Base-by-base conservation (phyloP, 2,888 invertebrate genomes). In the Lottia gigantea region DNA sequence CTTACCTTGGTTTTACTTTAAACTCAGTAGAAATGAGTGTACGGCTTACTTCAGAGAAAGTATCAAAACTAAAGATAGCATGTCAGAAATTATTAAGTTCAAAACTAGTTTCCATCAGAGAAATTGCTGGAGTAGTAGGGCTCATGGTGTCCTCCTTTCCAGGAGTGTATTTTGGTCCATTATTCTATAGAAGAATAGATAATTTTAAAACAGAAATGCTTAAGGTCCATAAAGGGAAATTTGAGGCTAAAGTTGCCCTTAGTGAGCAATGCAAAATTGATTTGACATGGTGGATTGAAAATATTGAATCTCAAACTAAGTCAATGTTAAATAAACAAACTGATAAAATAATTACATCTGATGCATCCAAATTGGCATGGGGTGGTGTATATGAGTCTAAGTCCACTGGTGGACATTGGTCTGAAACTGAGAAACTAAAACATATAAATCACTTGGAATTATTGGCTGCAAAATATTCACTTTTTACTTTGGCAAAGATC, bases 21-120 rank as follows among this genome's bases (percentile, higher is more conserved):
- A 25, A 49, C 49, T 66, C 55, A 12, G 16, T 23, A n/a, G n/a
- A n/a, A n/a, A n/a, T n/a, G n/a, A n/a, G n/a, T n/a, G n/a, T n/a
- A n/a, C n/a, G n/a, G n/a, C 64, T 78, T 76, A 67, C 25, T 67
- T 0, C 75, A 74, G 68, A 74, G 76, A 71, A n/a, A n/a, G n/a
- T n/a, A n/a, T n/a, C n/a, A n/a, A n/a, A n/a, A n/a, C n/a, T n/a
- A n/a, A n/a, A n/a, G n/a, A n/a, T n/a, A n/a, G 46, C 40, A 8
- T 65, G 65, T 16, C n/a, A 14, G 14, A 11, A 26, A 15, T 6
- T 65, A 46, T 47, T 23, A 45, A 46, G 31, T 6, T 23, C 19
- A 14, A 65, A 23, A 16, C n/a, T n/a, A n/a, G n/a, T n/a, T n/a
- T n/a, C n/a, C n/a, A n/a, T n/a, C n/a, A n/a, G n/a, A n/a, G n/a